Evolutionary conservation across 2,888 invertebrate species (phyloP), one percentile per base, ranked within the genome.

Genomic region (Furcula furcula): DNA sequence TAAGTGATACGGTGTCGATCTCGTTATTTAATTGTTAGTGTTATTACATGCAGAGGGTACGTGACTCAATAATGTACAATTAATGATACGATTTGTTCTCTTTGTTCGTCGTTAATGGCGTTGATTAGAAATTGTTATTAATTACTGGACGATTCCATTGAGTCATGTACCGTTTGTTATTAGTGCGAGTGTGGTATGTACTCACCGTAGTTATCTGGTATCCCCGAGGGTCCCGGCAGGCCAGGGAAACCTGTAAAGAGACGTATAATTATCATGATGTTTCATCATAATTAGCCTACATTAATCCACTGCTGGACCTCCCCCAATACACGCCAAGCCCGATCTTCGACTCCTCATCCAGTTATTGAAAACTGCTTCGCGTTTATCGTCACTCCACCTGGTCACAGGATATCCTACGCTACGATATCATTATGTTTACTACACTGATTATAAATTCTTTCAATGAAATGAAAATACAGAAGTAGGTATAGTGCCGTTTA

Each of bases 131-230:
- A 59, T 56, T 58, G 51, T 66, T 57, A 59, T 52, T 70, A 62
- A 76, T 76, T 67, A 68, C 34, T 34, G 36, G 50, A 48, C 34
- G 32, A 51, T 54, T 57, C 45, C 29, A 58, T 73, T 72, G 78
- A 80, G 81, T 70, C 77, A 76, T 67, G 49, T 60, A 49, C 36
- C 53, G 38, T 46, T 44, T 43, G 44, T 46, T 51, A 55, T 67
- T 64, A 69, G 65, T 65, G 59, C 50, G 50, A 34, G 34, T 45
- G 33, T 36, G 40, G 51, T 26, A 31, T 34, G 40, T 54, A 93
- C 94, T 93, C 86, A 94, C 94, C 94, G 88, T 95, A 95, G 83
- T 93, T 95, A 82, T 94, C 94, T 81, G 94, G 94, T 79, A 96
- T 93, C 66, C 95, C 95, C 48, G 96, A 96, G 20, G 96, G 96